Conservation (phyloP, 92 coral and sea anemone species). For the Actinernus sp. region DNA sequence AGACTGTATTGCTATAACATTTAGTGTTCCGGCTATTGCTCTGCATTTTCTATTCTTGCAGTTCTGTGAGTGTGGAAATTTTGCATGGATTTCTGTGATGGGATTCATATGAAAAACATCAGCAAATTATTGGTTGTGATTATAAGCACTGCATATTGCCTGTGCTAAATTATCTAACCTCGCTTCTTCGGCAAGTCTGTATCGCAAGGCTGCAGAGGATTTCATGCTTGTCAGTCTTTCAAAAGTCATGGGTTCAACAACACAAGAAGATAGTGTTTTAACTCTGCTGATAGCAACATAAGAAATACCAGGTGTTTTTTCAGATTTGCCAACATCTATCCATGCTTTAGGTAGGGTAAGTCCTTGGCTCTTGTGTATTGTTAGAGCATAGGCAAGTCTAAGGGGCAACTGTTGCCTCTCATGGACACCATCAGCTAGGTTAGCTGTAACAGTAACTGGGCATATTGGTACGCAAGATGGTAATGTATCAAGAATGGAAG, state of each 20-base stretch:
- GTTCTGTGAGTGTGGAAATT: neutral
- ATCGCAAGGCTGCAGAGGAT: slow-evolving; percentile 25
- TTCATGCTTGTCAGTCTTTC: slow-evolving; percentile 29
- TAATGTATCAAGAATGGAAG: slow-evolving; percentile 34
- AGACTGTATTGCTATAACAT: too few relatives aligned
- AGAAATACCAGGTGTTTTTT: slow-evolving; percentile 42
- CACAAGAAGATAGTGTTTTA: slow-evolving; percentile 20
- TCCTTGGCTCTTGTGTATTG: slow-evolving; percentile 23
- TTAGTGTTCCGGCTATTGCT: too few relatives aligned
- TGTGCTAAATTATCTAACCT: slow-evolving; percentile 21
- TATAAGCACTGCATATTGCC: slow-evolving; percentile 18
- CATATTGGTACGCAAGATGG: slow-evolving; percentile 72
- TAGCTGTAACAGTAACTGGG: slow-evolving; percentile 47
- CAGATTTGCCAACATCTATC: slow-evolving; percentile 36
- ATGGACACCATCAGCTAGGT: slow-evolving; percentile 5
- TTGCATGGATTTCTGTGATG: neutral
- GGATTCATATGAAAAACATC: neutral
- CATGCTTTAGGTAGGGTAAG: slow-evolving; percentile 58
- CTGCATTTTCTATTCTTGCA: too few relatives aligned
- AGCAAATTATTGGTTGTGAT: neutral
- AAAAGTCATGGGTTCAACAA: slow-evolving; percentile 38
- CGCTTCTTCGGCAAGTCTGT: slow-evolving; percentile 29
- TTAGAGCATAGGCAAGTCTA: slow-evolving; percentile 45
- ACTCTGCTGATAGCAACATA: slow-evolving; percentile 54
- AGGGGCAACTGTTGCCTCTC: slow-evolving; percentile 52